Percentiles rank a stretch among this genome's conserved stretches.
phyloP scores from a whole-genome alignment of 2,888 invertebrate genomes.

The Drosophila ustulata region DNA sequence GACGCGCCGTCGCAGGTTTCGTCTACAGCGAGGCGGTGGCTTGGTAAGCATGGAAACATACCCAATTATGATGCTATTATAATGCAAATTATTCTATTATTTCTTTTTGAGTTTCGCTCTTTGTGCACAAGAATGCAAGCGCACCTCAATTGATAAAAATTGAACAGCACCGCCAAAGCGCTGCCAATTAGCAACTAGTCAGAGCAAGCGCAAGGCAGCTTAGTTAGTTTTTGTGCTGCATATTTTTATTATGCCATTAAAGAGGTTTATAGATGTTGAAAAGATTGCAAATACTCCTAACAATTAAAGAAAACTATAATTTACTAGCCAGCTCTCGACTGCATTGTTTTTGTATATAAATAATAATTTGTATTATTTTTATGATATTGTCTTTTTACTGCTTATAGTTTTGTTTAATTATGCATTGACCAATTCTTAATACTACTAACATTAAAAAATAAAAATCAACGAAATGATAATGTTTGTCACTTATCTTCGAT shows the following conservation, averaged over 20 bases:
- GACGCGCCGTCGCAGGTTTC: slow-evolving; percentile 97
- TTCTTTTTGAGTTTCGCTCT: slow-evolving; percentile 10
- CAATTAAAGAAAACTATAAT: too few species aligned
- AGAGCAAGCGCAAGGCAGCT: neutral
- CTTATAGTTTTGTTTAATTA: too few species aligned
- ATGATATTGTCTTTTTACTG: too few species aligned
- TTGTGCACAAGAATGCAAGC: slow-evolving; percentile 12
- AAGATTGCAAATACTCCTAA: neutral
- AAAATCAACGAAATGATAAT: too few species aligned
- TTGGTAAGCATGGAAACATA: slow-evolving; percentile 88
- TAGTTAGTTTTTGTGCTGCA: neutral
- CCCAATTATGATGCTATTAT: slow-evolving; percentile 25
- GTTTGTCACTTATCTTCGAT: too few species aligned
- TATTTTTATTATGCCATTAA: neutral
- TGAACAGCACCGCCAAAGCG: slow-evolving; percentile 6
- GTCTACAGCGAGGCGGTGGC: slow-evolving; percentile 99
- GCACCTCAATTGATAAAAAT: slow-evolving; percentile 9
- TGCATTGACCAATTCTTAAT: too few species aligned
- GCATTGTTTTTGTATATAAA: too few species aligned
- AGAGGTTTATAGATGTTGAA: too few species aligned
- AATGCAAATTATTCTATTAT: slow-evolving; percentile 20
- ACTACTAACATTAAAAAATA: too few species aligned
- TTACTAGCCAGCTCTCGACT: too few species aligned
- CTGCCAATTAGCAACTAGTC: slow-evolving; percentile 5
- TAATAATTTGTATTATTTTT: too few species aligned